Conservation (phyloP, 2,797 vertebrate genomes). For the Nasua narica region DNA sequence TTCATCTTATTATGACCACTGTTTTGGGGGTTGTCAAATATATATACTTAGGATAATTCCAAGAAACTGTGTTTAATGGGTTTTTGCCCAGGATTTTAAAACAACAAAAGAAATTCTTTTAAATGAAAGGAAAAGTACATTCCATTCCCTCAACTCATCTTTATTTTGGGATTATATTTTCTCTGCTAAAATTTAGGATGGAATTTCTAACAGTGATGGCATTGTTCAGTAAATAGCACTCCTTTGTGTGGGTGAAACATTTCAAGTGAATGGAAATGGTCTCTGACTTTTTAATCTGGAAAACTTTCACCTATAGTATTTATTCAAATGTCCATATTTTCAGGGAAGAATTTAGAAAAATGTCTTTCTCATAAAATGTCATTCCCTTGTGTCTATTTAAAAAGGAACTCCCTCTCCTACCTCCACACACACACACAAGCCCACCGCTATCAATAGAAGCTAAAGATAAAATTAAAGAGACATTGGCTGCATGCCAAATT, state of each 20-base stretch:
- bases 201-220: neutral
- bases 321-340: slow-evolving; percentile 33
- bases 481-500: neutral
- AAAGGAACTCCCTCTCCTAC: neutral
- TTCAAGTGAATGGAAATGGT: slow-evolving; percentile 37
- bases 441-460: neutral
- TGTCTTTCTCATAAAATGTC: slow-evolving; percentile 11
- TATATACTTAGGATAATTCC: neutral
- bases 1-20: neutral
- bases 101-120: neutral
- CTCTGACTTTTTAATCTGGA: slow-evolving; percentile 24
- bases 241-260: neutral
- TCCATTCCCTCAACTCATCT: slow-evolving; percentile 9
- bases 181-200: slow-evolving; percentile 30
- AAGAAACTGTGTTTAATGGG: neutral
- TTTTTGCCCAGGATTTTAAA: slow-evolving; percentile 33
- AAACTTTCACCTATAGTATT: slow-evolving; percentile 8
- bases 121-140: slow-evolving; percentile 47
- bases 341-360: slow-evolving; percentile 12
- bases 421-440: neutral
- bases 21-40: neutral
- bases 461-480: slow-evolving; percentile 48
- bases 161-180: neutral
- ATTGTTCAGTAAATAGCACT: slow-evolving; percentile 14
- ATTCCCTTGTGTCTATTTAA: neutral